These are phyloP conservation scores for Varanus komodoensis DNA, from an alignment of 2,113 vertebrate genomes.

Conservation along the genomic window DNA sequence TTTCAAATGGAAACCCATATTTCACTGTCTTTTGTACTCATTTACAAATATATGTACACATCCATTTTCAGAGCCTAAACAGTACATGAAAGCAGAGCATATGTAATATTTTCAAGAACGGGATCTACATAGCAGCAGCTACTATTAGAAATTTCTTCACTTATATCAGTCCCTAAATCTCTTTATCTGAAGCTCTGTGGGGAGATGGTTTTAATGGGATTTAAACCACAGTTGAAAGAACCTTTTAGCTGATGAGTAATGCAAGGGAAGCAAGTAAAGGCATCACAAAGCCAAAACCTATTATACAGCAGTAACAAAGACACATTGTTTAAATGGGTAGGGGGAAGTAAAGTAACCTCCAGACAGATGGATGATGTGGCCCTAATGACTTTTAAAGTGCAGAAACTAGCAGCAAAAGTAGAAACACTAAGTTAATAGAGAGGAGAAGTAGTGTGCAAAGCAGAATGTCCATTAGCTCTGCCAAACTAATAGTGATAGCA, in stretches of 20 bases:
- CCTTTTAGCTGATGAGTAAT: conserved; percentile 34
- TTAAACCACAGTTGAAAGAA: conserved; percentile 24
- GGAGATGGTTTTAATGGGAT: conserved; percentile 39
- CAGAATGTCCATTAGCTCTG: background rate
- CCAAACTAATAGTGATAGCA: background rate
- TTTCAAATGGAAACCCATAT: background rate
- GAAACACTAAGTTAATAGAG: rapidly evolving
- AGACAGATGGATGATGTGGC: background rate
- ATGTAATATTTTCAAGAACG: background rate
- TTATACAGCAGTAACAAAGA: conserved; percentile 40
- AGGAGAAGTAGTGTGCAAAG: background rate
- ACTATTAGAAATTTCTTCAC: rapidly evolving
- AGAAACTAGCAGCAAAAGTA: conserved; percentile 36
- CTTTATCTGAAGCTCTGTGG: background rate
- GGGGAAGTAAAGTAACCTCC: conserved; percentile 21
- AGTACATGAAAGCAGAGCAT: rapidly evolving
- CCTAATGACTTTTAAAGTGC: conserved; percentile 31
- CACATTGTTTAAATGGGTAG: background rate
- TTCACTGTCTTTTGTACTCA: conserved; percentile 2
- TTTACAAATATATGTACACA: background rate
- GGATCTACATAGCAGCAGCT: conserved; percentile 5
- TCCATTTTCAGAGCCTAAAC: background rate
- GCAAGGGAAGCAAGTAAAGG: conserved; percentile 14
- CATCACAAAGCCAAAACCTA: conserved; percentile 33
- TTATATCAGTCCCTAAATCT: background rate